These are phyloP conservation scores for Sardina pilchardus DNA, from an alignment of 2,113 vertebrate species.

Conservation along the genomic window DNA sequence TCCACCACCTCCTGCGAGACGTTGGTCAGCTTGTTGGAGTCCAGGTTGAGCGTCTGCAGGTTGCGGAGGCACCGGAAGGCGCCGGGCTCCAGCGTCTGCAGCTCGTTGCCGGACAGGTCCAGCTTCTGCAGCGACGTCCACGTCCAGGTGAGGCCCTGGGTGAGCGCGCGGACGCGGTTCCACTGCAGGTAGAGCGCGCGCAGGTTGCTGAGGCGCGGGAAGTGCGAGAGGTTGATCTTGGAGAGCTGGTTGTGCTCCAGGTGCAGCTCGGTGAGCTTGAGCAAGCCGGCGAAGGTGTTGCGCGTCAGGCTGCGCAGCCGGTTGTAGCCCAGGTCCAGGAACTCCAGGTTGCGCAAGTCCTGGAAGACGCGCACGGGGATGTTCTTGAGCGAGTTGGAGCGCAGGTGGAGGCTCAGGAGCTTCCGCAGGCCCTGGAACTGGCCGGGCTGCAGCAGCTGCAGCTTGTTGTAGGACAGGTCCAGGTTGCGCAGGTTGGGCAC, in stretches of 20 bases:
- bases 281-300: conserved; percentile 91
- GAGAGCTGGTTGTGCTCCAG: conserved; percentile 98
- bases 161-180: conserved; percentile 90
- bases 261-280: conserved; percentile 93
- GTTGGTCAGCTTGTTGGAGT: conserved; percentile 96
- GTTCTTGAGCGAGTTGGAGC: conserved; percentile 91
- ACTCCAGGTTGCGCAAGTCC: conserved; percentile 95
- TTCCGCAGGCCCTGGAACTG: conserved; percentile 93
- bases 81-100: conserved; percentile 82
- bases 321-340: conserved; percentile 95
- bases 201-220: conserved; percentile 92
- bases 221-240: conserved; percentile 95
- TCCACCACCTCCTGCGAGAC: conserved; percentile 90
- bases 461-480: conserved; percentile 96
- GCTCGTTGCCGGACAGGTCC: conserved; percentile 95
- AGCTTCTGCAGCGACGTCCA: conserved; percentile 98
- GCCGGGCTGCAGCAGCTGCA: conserved; percentile 84
- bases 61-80: conserved; percentile 95
- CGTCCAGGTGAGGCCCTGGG: conserved; percentile 91
- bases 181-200: conserved; percentile 93
- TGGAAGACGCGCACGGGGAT: conserved; percentile 92
- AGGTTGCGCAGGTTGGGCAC: conserved; percentile 95
- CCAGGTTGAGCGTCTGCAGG: conserved; percentile 92
- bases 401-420: conserved; percentile 89
- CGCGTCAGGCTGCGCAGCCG: conserved; percentile 90